Conservation (phyloP, 2,888 invertebrate genomes). For the Lasioglossum malachurum region DNA sequence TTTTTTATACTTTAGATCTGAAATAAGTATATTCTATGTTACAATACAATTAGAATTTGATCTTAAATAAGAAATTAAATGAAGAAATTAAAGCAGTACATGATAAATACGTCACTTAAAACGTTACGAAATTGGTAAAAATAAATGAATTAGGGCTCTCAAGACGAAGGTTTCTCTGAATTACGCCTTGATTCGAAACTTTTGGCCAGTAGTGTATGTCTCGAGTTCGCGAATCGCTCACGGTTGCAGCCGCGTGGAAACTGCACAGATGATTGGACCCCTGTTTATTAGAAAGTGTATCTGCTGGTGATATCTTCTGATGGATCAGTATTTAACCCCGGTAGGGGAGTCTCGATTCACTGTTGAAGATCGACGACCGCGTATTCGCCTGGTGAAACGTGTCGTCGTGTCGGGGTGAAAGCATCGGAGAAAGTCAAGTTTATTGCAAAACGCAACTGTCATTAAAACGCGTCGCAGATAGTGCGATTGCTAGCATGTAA, state of each 20-base stretch:
- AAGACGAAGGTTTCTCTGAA: too few species aligned
- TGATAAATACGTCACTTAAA: too few species aligned
- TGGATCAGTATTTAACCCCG: constrained; percentile 68
- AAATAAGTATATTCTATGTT: too few species aligned
- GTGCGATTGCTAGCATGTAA: background rate
- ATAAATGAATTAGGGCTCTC: too few species aligned
- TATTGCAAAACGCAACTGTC: constrained; percentile 15
- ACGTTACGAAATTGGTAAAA: too few species aligned
- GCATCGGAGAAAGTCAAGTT: constrained; percentile 21
- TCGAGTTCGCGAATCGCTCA: background rate
- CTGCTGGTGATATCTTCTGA: constrained; percentile 69
- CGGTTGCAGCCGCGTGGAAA: constrained; percentile 36
- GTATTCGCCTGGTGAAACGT: constrained; percentile 46
- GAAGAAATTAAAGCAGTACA: too few species aligned
- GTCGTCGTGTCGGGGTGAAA: constrained; percentile 53
- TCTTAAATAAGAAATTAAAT: too few species aligned
- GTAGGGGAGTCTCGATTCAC: constrained; percentile 52
- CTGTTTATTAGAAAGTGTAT: constrained; percentile 65
- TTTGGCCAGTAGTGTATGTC: background rate
- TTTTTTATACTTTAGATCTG: too few species aligned
- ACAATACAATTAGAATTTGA: too few species aligned
- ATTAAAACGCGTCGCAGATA: background rate
- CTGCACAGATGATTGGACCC: constrained; percentile 49
- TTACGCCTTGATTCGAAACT: too few species aligned
- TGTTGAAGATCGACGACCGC: constrained; percentile 64